Evolutionary conservation across 2,797 vertebrate genomes (phyloP), one percentile per base, ranked within the genome.

Genomic region (Helostoma temminkii): DNA sequence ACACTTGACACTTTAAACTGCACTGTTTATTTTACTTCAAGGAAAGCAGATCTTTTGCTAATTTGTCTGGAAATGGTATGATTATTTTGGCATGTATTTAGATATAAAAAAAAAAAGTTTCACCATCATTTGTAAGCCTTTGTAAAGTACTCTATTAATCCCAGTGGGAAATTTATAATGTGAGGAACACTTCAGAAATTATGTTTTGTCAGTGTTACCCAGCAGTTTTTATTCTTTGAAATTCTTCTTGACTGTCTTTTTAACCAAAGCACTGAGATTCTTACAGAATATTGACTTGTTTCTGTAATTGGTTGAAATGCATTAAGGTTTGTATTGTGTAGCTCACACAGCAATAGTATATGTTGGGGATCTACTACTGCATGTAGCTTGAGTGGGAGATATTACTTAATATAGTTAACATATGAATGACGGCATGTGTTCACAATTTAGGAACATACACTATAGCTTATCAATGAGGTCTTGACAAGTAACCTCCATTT

Each of bases 1-100:
- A 43, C 65, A 54, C 32, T 74, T 70, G 36, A 50, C 69, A 55
- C 34, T 12, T 9, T 15, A n/a, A n/a, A n/a, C n/a, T n/a, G n/a
- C n/a, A 7, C 7, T 14, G 69, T 75, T 75, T 66, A 61, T 84
- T 78, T 76, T 25, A 65, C 57, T 50, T 46, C 15, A 30, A 71
- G 45, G 25, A 62, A 53, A 72, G 24, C 37, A 60, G 54, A 43
- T 48, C 25, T 47, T 54, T 25, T 1, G 1, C 46, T 61, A 26
- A 75, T 82, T 68, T 59, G n/a, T 57, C 53, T 57, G 60, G 55
- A 70, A 56, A 62, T 56, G 28, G 22, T 59, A 62, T 21, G 6
- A 55, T n/a, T 48, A 18, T 49, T 42, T 47, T 22, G 53, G 32
- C 55, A 25, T n/a, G 4, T 21, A 28, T 71, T 74, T 48, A 9